phyloP scores from a whole-genome alignment of 1,140 invertebrate species.

The Glomeris maerens region DNA sequence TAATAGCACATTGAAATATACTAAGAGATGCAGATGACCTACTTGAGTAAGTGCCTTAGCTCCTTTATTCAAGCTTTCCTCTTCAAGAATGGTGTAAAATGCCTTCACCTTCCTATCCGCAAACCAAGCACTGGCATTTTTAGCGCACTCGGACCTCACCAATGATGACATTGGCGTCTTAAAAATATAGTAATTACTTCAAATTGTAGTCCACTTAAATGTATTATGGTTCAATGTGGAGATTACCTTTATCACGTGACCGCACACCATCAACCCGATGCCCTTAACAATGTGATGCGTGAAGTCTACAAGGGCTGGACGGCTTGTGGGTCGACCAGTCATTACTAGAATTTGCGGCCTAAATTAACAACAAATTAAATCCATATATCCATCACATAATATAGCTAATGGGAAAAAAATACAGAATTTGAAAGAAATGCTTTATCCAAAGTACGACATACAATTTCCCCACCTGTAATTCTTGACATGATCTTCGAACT shows the following conservation, averaged over 20 bases:
- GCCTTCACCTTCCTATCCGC: conserved; percentile 30
- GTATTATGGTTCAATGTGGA: too few species aligned
- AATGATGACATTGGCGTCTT: conserved; percentile 17
- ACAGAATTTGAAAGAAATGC: conserved; percentile 4
- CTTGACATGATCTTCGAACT: conserved; percentile 44
- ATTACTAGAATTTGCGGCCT: conserved; percentile 42
- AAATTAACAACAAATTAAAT: conserved; percentile 2
- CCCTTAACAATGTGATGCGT: conserved; percentile 38
- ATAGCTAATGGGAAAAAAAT: not conserved
- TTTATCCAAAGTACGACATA: conserved; percentile 8
- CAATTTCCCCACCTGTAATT: conserved; percentile 43
- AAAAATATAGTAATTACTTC: not conserved
- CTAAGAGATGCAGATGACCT: not conserved
- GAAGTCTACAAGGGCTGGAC: conserved; percentile 42
- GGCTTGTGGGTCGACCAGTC: conserved; percentile 34
- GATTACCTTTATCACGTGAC: conserved; percentile 36
- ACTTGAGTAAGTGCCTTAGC: conserved; percentile 32
- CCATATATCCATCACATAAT: not conserved
- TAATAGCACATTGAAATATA: not conserved
- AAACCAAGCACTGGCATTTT: conserved; percentile 30
- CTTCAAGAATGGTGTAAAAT: conserved; percentile 34
- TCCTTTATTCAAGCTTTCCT: conserved; percentile 49
- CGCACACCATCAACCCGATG: conserved; percentile 39
- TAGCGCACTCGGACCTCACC: conserved; percentile 15
- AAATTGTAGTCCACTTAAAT: too few species aligned